Percentiles rank a stretch among this genome's conserved stretches.
Evolutionary conservation across 1,140 invertebrate genomes (phyloP).

Genomic region (Aphaenogaster ashmeadi): DNA sequence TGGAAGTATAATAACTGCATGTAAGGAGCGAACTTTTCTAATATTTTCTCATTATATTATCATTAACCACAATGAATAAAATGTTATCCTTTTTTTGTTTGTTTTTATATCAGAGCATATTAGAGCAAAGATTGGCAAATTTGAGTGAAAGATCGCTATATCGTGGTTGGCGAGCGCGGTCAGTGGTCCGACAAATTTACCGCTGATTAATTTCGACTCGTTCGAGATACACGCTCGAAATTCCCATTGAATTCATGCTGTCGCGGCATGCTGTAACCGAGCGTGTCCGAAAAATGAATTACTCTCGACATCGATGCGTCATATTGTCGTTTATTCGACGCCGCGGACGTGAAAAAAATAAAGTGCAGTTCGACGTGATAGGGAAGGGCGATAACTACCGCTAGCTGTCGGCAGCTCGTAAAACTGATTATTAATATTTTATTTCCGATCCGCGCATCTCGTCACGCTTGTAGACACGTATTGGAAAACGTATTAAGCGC

Average conservation of each 20-base stretch:
- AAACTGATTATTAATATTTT: constrained; percentile 73
- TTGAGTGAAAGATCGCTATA: constrained; percentile 45
- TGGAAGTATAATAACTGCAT: neutral
- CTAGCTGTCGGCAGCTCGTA: constrained; percentile 38
- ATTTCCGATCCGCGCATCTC: constrained; percentile 23
- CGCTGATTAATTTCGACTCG: constrained; percentile 72
- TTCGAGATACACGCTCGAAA: constrained; percentile 37
- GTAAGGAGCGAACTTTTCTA: neutral
- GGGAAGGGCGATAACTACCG: constrained; percentile 22
- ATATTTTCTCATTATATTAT: neutral
- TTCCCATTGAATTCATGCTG: constrained; percentile 27
- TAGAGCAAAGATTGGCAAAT: constrained; percentile 19
- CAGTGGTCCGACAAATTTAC: constrained; percentile 62
- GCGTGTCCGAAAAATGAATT: constrained; percentile 65
- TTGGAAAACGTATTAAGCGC: constrained; percentile 6
- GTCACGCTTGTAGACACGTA: constrained; percentile 20
- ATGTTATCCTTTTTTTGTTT: neutral
- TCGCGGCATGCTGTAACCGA: constrained; percentile 43
- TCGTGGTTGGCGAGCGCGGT: neutral
- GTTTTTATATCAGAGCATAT: neutral
- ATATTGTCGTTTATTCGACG: constrained; percentile 62
- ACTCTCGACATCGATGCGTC: constrained; percentile 57
- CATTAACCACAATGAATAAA: neutral
- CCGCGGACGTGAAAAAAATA: constrained; percentile 24
- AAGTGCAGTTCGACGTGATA: neutral